Base-by-base conservation (phyloP, 1,140 invertebrate genomes). In the Polyergus mexicanus region DNA sequence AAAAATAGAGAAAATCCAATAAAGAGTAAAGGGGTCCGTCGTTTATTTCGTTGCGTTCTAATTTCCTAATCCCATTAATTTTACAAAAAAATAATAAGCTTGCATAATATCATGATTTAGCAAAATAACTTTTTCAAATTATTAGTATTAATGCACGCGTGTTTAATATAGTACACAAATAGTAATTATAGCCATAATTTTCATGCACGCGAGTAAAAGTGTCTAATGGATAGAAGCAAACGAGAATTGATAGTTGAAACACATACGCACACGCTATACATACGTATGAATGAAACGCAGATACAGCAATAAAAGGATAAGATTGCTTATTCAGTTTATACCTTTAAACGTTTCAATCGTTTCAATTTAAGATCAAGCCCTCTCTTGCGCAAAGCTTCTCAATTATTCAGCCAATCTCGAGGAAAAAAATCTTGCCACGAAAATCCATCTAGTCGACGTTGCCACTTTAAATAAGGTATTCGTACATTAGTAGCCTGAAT, bases 31-130 rank as follows among this genome's bases (percentile, higher is more conserved):
- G n/a, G n/a, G 3, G 19, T 54, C 35, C n/a, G n/a, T 83, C 54
- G 19, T 71, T 83, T 74, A 74, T 13, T 13, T 60, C 16, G 78
- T 74, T 74, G 68, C 68, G 54, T 68, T 83, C 78, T 60, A 35
- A 83, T 74, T 74, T 47, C 41, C 28, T 44, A 83, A 74, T 44
- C 3, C n/a, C n/a, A 19, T 83, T 32, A 47, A 69, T 69, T 83
- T 74, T 71, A 47, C 25, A 32, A 47, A 72, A 60, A 44, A 32
- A 28, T 47, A 62, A 47, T 38, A 62, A 28, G 68, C 47, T 47
- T n/a, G 54, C 10, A 32, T 83, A 74, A 83, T 74, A 60, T 35
- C 13, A 38, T 60, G 16, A 72, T 60, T 11, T 60, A 44, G 22
- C 54, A 11, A 54, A 54, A 47, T 54, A 69, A 80, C 72, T 44